Conservation (phyloP, 2,113 vertebrate genomes). For the Callospermophilus lateralis region DNA sequence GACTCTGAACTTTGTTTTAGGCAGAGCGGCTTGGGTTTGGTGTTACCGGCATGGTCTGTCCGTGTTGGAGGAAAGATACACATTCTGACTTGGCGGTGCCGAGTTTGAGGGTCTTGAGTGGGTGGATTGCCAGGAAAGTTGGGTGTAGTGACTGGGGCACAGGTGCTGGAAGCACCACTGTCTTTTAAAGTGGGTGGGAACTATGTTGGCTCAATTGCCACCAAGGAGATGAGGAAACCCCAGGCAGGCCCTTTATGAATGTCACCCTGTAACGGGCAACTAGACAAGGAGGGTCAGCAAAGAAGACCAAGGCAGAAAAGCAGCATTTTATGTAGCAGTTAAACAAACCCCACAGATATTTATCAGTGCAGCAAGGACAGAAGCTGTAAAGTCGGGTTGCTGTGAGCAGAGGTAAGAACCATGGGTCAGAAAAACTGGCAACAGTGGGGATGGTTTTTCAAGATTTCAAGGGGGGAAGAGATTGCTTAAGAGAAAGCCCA, state of each 20-base stretch:
- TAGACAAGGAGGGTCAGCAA: background rate
- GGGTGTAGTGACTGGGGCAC: background rate
- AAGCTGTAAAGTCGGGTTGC: background rate
- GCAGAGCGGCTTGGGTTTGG: background rate
- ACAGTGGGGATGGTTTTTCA: background rate
- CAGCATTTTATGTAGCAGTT: background rate
- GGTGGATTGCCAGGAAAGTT: background rate
- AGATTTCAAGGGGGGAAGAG: background rate
- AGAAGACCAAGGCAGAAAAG: background rate
- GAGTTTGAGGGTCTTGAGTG: background rate
- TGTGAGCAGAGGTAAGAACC: background rate
- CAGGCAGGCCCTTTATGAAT: background rate
- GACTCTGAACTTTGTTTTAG: background rate
- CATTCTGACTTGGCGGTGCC: background rate
- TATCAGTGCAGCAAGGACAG: background rate
- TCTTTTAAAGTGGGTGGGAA: background rate
- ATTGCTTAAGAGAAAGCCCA: background rate
- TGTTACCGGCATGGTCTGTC: background rate
- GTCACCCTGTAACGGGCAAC: background rate
- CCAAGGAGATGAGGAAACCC: background rate
- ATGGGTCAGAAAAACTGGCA: background rate
- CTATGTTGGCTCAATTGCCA: background rate
- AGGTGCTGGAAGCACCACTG: accelerated
- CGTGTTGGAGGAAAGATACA: background rate
- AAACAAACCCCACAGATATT: background rate